Evolutionary conservation across 1,140 invertebrate species (phyloP), one percentile per base, ranked within the genome.

Genomic region (Drosophila aff.): DNA sequence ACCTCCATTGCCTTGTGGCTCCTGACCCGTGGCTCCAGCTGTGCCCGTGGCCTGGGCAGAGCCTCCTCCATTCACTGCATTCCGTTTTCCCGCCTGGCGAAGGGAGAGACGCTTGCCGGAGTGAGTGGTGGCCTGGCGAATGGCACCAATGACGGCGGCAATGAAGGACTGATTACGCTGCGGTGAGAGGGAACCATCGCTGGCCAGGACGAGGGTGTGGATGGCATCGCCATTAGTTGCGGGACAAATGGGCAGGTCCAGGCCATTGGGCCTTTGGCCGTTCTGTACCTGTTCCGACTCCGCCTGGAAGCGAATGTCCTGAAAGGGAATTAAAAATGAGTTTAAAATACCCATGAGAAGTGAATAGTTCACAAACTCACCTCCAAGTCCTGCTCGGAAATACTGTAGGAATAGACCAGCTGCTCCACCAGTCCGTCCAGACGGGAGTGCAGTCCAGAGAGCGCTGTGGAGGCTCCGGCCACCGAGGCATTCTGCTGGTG

Each of bases 271-370:
- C 18, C 79, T 64, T 26, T 72, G 52, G 23, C 73, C 79, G 28
- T 89, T 89, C 46, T 95, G 94, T 4, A 94, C 95, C 6, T 94
- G 95, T 94, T 78, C 95, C 94, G 95, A 96, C 85, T 96, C 96
- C 65, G 96, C 96, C 82, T 96, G 96, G 91, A 95, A 97, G 57
- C 96, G 95, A 47, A 96, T 95, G 81, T 96, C 95, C 95, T 96
- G 73, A 15, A 81, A 85, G 9, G 7, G 10, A 8, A 21, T 13
- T 2, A 28, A 15, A 10, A 15, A 31, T 23, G 15, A 26, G 4
- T 21, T 11, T 16, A 0, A 15, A 38, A 23, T 10, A 16, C 1
- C 16, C 13, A 2, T 38, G 4, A 16, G 1, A 1, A 8, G 1
- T 18, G 16, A 36, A 16, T 49, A 49, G 4, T 9, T 7, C 7